A percentile compares a stretch with the other conserved stretches of the same genome.
phyloP scores from a whole-genome alignment of 2,888 invertebrate species.

The Trilocha varians region DNA sequence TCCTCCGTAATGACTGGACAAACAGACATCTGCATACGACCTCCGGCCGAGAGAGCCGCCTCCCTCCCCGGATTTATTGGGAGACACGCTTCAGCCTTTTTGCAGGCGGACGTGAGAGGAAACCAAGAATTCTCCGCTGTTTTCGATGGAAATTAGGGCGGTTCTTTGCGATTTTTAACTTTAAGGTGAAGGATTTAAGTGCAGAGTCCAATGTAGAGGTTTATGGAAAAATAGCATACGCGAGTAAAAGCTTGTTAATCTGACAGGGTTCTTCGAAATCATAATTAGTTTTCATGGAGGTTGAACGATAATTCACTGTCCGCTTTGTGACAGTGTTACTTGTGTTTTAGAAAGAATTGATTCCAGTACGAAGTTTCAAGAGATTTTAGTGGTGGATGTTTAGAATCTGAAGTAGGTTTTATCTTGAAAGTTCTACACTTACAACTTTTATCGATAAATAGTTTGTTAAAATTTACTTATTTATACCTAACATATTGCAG shows the following conservation, averaged over 20 bases:
- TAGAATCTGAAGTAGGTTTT: too few relatives aligned
- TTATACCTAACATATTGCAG: too few relatives aligned
- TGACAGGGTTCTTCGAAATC: too few relatives aligned
- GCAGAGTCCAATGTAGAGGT: neutral
- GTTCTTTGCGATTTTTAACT: neutral
- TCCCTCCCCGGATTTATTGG: neutral
- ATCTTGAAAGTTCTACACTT: too few relatives aligned
- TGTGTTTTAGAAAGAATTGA: too few relatives aligned
- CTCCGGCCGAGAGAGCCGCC: slow-evolving; percentile 25
- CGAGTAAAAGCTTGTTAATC: neutral
- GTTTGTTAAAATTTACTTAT: too few relatives aligned
- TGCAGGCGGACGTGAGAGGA: neutral
- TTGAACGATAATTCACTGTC: too few relatives aligned
- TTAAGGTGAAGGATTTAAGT: neutral
- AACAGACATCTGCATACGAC: slow-evolving; percentile 75
- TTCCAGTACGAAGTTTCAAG: too few relatives aligned
- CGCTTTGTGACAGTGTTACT: too few relatives aligned
- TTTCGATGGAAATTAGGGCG: neutral
- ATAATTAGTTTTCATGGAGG: too few relatives aligned
- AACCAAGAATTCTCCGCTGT: neutral
- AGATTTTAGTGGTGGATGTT: too few relatives aligned
- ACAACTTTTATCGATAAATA: too few relatives aligned
- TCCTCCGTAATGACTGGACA: slow-evolving; percentile 73
- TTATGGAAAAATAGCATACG: neutral
- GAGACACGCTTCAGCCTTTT: neutral